A percentile compares a stretch with the other conserved stretches of the same genome.
These are phyloP conservation scores for Tetragonula carbonaria DNA, from an alignment of 2,888 invertebrate species.

Conservation along the genomic window DNA sequence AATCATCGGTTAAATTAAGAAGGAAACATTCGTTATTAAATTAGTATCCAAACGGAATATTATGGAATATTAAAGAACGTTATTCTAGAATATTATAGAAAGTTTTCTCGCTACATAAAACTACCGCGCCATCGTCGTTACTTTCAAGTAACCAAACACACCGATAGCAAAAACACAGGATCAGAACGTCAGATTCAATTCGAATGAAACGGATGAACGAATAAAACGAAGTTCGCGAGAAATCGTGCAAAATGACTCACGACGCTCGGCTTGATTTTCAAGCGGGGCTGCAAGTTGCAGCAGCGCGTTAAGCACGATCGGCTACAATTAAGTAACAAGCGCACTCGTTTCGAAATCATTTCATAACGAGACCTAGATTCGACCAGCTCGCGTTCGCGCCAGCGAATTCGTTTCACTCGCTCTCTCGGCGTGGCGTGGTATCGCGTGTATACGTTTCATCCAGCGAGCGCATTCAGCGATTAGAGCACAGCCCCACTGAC, in stretches of 20 bases:
- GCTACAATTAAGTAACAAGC: conserved; percentile 66
- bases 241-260: background rate
- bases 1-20: too few species aligned
- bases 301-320: conserved; percentile 55
- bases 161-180: too few species aligned
- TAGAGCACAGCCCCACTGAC: conserved; percentile 44
- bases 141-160: too few species aligned
- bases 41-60: too few species aligned
- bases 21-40: too few species aligned
- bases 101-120: too few species aligned
- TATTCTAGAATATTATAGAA: too few species aligned
- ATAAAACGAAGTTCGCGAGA: background rate
- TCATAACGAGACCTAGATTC: conserved; percentile 67
- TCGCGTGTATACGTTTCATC: conserved; percentile 22
- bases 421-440: background rate
- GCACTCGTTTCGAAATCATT: conserved; percentile 63
- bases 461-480: conserved; percentile 33
- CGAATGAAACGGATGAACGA: too few species aligned
- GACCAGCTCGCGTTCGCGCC: conserved; percentile 21
- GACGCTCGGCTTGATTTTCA: background rate
- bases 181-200: too few species aligned
- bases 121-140: too few species aligned
- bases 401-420: conserved; percentile 54
- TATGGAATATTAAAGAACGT: too few species aligned
- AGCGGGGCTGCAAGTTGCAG: conserved; percentile 16